Percentiles rank a stretch among this genome's conserved stretches.
Conservation (phyloP, 2,888 invertebrate genomes). For the Zele albiditarsus region DNA sequence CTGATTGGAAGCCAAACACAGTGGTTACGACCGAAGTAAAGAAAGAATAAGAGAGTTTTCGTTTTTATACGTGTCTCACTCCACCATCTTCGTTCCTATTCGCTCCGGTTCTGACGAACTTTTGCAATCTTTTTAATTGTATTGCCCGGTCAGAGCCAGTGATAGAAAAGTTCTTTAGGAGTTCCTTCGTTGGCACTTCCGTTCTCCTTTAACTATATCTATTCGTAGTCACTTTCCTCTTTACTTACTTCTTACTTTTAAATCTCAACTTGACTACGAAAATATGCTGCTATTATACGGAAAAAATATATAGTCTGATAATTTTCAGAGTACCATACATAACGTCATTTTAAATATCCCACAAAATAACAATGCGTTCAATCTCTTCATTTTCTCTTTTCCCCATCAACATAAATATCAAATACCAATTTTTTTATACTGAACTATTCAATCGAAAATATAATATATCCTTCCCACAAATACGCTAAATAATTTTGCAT, state of each 20-base stretch:
- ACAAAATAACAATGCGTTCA: neutral
- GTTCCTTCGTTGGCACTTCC: constrained; percentile 39
- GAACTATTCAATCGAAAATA: neutral
- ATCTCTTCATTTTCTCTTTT: neutral
- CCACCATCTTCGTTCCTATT: constrained; percentile 44
- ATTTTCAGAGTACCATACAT: neutral
- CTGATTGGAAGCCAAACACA: constrained; percentile 66
- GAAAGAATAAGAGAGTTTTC: constrained; percentile 19
- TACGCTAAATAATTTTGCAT: neutral
- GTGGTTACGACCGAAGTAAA: constrained; percentile 43
- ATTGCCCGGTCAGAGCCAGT: constrained; percentile 57
- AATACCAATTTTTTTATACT: neutral
- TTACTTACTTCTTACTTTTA: constrained; percentile 37
- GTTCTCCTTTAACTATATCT: constrained; percentile 33
- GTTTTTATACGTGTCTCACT: constrained; percentile 20
- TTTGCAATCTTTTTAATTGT: constrained; percentile 70
- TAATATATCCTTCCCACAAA: neutral
- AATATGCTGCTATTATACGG: neutral
- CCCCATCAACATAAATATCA: neutral
- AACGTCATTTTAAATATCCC: neutral
- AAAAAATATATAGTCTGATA: neutral
- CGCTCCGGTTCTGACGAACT: constrained; percentile 51
- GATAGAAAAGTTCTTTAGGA: constrained; percentile 66
- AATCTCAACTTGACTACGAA: constrained; percentile 1
- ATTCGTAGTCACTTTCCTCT: constrained; percentile 25